Percentiles rank a stretch among this genome's conserved stretches.
These are phyloP conservation scores for Ptilodon capucinus DNA, from an alignment of 2,888 invertebrate genomes.

Conservation along the genomic window DNA sequence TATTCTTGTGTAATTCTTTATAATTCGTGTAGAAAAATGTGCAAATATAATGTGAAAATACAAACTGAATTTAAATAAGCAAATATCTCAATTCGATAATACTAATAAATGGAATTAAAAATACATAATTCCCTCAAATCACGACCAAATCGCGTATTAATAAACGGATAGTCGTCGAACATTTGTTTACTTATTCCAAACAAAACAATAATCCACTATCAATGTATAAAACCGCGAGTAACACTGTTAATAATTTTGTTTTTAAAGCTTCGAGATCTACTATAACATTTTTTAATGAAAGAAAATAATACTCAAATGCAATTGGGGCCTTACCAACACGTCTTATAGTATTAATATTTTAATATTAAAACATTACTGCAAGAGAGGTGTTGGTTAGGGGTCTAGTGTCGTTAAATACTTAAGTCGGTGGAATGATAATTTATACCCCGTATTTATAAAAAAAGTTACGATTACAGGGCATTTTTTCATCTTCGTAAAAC, in stretches of 20 bases:
- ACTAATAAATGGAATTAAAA: conserved; percentile 37
- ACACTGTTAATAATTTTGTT: conserved; percentile 44
- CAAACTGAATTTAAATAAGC: conserved; percentile 67
- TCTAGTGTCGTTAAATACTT: conserved; percentile 64
- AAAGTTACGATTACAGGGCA: no score
- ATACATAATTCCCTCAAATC: conserved; percentile 16
- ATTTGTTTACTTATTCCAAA: conserved; percentile 29
- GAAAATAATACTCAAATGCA: conserved; percentile 68
- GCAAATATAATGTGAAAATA: conserved; percentile 75
- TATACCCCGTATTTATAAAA: no score
- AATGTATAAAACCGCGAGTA: conserved; percentile 34
- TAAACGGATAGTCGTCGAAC: not conserved
- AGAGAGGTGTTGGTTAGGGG: no score
- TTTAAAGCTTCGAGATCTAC: conserved; percentile 57
- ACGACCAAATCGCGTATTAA: conserved; percentile 9
- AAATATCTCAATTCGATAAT: conserved; percentile 60
- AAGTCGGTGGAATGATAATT: conserved; percentile 76
- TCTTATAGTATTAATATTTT: no score
- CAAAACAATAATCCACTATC: conserved; percentile 26
- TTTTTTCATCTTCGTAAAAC: no score
- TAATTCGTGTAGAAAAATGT: conserved; percentile 77
- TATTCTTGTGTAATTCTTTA: conserved; percentile 75
- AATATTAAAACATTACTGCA: no score
- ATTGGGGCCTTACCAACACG: no score
- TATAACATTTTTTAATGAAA: conserved; percentile 38